phyloP scores from a whole-genome alignment of 2,888 invertebrate genomes.

The Chesias legatella region DNA sequence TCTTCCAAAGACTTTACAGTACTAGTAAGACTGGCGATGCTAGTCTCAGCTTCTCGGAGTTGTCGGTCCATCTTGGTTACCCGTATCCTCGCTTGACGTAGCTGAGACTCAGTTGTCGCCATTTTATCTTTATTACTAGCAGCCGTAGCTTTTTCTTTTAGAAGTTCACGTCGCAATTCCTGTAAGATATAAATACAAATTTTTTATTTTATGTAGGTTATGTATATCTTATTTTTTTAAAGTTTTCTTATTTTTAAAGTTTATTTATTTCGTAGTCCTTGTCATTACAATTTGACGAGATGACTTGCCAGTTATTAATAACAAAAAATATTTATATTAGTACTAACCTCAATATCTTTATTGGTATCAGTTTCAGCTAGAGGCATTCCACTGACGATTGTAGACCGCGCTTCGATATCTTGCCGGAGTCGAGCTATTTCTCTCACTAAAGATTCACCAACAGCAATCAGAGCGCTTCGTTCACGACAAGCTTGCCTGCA shows the following conservation, averaged over 20 bases:
- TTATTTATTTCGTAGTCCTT: no score
- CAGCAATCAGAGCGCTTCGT: slow-evolving; percentile 50
- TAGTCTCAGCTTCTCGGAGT: slow-evolving; percentile 67
- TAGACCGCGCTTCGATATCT: slow-evolving; percentile 48
- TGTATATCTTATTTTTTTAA: no score
- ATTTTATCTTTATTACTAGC: slow-evolving; percentile 53
- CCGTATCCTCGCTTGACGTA: slow-evolving; percentile 56
- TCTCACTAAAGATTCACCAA: slow-evolving; percentile 63
- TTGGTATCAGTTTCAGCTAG: slow-evolving; percentile 40
- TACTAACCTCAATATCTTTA: slow-evolving; percentile 50
- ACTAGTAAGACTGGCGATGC: slow-evolving; percentile 61
- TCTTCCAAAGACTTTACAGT: slow-evolving; percentile 69
- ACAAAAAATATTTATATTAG: no score
- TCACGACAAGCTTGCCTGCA: slow-evolving; percentile 57
- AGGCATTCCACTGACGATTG: slow-evolving; percentile 39
- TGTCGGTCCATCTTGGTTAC: slow-evolving; percentile 69
- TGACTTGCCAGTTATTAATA: no score
- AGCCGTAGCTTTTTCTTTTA: slow-evolving; percentile 56
- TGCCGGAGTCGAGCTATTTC: slow-evolving; percentile 59
- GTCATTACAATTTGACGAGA: no score
- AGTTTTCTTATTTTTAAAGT: no score
- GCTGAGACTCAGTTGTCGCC: slow-evolving; percentile 52
- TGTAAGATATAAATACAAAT: slow-evolving; percentile 12
- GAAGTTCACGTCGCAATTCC: slow-evolving; percentile 56
- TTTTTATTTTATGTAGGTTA: not conserved